phyloP scores from a whole-genome alignment of 2,888 invertebrate species.

The Pyrgus malvae region DNA sequence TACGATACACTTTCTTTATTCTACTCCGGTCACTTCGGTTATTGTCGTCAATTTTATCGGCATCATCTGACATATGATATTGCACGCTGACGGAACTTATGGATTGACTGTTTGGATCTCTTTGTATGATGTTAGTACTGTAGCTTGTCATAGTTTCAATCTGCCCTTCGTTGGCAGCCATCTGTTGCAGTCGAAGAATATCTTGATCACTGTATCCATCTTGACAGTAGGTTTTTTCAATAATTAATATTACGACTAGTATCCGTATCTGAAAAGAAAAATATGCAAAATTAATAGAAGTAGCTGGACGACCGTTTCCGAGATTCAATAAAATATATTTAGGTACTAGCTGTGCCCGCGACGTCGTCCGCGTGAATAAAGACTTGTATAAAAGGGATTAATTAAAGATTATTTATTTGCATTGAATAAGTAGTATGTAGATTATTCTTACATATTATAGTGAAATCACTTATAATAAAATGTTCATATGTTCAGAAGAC shows the following conservation, averaged over 20 bases:
- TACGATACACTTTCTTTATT: conserved; percentile 65
- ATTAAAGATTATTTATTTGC: too few species aligned
- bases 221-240: conserved; percentile 59
- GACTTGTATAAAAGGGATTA: too few species aligned
- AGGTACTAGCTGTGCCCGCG: too few species aligned
- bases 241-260: conserved; percentile 63
- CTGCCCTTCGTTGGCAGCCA: conserved; percentile 58
- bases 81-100: conserved; percentile 58
- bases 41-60: conserved; percentile 56
- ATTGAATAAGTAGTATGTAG: too few species aligned
- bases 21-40: conserved; percentile 54
- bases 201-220: conserved; percentile 68
- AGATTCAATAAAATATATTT: too few species aligned
- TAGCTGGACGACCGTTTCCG: too few species aligned
- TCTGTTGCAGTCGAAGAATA: conserved; percentile 59
- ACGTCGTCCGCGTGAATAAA: too few species aligned
- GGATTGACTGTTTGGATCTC: conserved; percentile 59
- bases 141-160: conserved; percentile 57
- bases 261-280: conserved; percentile 72
- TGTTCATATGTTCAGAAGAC: too few species aligned
- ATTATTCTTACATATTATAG: too few species aligned
- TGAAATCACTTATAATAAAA: too few species aligned
- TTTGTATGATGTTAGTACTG: conserved; percentile 57
- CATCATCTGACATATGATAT: conserved; percentile 58
- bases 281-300: conserved; percentile 23